Base-by-base conservation (phyloP, 2,113 vertebrate genomes). In the Merops nubicus region DNA sequence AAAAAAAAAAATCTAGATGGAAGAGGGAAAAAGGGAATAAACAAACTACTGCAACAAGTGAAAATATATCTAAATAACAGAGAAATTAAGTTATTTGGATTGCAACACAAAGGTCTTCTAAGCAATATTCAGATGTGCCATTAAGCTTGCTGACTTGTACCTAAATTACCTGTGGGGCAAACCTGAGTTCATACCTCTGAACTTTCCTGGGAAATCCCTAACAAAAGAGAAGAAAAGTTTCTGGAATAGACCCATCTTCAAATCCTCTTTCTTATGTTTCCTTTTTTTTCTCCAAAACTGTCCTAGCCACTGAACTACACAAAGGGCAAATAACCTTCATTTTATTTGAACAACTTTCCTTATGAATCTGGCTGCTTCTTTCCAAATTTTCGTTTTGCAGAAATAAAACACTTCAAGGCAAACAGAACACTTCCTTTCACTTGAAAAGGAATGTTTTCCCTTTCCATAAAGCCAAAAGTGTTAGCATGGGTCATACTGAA, bases 381-480 rank as follows among this genome's bases (percentile, higher is more conserved):
- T 91, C 84, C n/a, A 65, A 77, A 69, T 67, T 81, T 62, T 59
- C 6, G 26, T 88, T 88, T 89, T 80, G 56, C 63, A 90, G n/a
- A 79, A 92, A 77, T 68, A 56, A 89, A 92, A 42, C 4, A n/a
- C 48, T 86, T 86, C 5, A 15, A 38, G 68, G 74, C 34, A 84
- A 91, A 74, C 60, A 56, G 57, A 89, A 95, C 1, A 3, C 54
- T 93, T 96, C 57, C 77, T 95, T 96, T 94, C 40, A 70, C 51
- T 85, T 78, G 64, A 36, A 91, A 93, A 89, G 29, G 60, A 91
- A 85, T 78, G 31, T 75, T 92, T 95, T 87, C 28, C 33, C 26
- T 78, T 93, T 75, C 64, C 48, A 84, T 78, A 57, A 89, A 93
- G n/a, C 47, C 69, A 12, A 11, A 88, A 87, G 43, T 67, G 15